These are phyloP conservation scores for Gandaritis pyraliata DNA, from an alignment of 2,888 invertebrate genomes.

Conservation along the genomic window DNA sequence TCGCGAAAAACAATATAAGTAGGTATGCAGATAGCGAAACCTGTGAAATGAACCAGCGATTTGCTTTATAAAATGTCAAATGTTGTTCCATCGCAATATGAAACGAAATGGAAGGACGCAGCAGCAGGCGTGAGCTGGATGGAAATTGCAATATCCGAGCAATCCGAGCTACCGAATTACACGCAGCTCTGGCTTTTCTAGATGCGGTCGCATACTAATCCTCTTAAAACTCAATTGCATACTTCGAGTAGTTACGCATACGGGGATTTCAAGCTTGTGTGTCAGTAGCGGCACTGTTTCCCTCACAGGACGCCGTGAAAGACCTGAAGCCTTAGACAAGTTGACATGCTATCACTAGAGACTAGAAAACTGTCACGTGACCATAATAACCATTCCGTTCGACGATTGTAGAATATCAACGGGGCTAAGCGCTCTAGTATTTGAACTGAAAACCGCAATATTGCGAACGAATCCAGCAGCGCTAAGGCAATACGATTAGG, in stretches of 20 bases:
- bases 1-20: conserved; percentile 7
- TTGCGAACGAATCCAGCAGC: conserved; percentile 27
- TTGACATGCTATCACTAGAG: too few relatives aligned
- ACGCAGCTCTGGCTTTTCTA: conserved; percentile 34
- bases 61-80: conserved; percentile 61
- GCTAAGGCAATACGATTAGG: conserved; percentile 44
- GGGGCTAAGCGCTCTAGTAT: neutral
- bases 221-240: too few relatives aligned
- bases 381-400: too few relatives aligned
- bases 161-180: conserved; percentile 53
- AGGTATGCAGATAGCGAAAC: conserved; percentile 33
- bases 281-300: too few relatives aligned
- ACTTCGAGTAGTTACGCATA: too few relatives aligned
- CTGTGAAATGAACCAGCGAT: conserved; percentile 47
- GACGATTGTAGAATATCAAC: neutral
- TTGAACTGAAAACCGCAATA: neutral
- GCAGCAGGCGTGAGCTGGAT: conserved; percentile 58
- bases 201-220: conserved; percentile 32
- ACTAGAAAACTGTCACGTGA: too few relatives aligned
- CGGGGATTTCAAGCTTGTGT: too few relatives aligned
- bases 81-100: conserved; percentile 62
- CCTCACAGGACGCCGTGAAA: too few relatives aligned
- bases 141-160: conserved; percentile 78
- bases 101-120: conserved; percentile 70
- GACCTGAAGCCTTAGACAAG: too few relatives aligned